phyloP scores from a whole-genome alignment of 2,113 vertebrate species.

The Pollimyrus isidori region DNA sequence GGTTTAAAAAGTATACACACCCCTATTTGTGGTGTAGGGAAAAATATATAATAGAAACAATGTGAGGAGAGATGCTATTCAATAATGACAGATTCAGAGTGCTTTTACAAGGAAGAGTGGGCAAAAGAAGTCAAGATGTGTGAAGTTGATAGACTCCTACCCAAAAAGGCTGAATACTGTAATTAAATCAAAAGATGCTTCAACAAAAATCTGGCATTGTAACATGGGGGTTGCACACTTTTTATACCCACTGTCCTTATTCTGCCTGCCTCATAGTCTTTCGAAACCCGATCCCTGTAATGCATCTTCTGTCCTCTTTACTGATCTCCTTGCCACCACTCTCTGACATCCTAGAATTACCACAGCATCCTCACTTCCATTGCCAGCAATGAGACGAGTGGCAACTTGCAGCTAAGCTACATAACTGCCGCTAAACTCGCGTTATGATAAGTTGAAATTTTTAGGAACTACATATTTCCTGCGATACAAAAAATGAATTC shows the following conservation, averaged over 20 bases:
- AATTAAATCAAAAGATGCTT: no score
- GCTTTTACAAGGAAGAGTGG: no score
- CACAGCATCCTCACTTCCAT: not conserved
- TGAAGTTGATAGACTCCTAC: no score
- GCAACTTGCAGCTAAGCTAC: not conserved
- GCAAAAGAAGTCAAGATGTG: no score
- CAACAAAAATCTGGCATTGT: no score
- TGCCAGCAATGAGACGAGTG: not conserved
- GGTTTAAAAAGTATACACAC: not conserved
- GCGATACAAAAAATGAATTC: not conserved
- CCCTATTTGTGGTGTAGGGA: no score
- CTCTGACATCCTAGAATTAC: not conserved
- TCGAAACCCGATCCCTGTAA: not conserved
- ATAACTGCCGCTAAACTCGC: no score
- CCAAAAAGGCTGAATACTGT: no score
- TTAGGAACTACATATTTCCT: not conserved
- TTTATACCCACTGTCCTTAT: not conserved
- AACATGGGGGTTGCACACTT: not conserved
- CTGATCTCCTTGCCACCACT: not conserved
- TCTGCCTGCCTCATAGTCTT: not conserved
- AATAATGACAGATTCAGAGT: no score
- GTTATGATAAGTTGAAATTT: no score
- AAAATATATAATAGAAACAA: no score
- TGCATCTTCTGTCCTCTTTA: not conserved
- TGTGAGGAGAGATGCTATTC: no score